Evolutionary conservation across 2,113 vertebrate species (phyloP).

Genomic region (Smithornis capensis): DNA sequence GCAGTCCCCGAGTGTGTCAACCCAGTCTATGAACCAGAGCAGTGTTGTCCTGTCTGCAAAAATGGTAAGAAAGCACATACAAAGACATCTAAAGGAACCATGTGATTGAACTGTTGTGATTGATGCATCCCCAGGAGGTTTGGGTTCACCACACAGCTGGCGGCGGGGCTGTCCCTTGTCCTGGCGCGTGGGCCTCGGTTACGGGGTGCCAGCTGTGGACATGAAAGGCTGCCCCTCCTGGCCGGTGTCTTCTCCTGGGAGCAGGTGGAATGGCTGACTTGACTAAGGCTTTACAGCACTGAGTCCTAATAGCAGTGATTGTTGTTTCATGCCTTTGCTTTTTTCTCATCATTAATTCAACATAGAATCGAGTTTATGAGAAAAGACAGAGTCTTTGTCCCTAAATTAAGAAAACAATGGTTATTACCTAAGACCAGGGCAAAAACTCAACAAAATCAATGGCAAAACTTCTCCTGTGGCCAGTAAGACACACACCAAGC

Average conservation of each 20-base stretch:
- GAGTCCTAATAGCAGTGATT: background rate
- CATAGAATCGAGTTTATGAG: background rate
- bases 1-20: constrained; percentile 99
- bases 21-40: constrained; percentile 98
- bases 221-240: background rate
- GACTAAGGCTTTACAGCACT: background rate
- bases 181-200: background rate
- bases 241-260: background rate
- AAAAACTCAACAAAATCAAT: background rate
- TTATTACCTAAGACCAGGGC: background rate
- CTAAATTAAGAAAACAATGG: background rate
- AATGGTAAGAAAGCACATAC: constrained; percentile 87
- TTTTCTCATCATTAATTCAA: background rate
- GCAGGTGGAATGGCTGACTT: background rate
- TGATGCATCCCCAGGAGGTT: background rate
- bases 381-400: background rate
- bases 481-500: background rate
- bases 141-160: background rate
- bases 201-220: background rate
- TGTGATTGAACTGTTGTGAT: background rate
- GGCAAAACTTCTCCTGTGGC: background rate
- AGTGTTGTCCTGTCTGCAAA: constrained; percentile 99
- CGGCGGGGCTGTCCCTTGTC: background rate
- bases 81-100: constrained; percentile 44
- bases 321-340: background rate